A percentile compares a stretch with the other conserved stretches of the same genome.
phyloP scores from a whole-genome alignment of 2,888 invertebrate genomes.

The Drosophila prostipennis region DNA sequence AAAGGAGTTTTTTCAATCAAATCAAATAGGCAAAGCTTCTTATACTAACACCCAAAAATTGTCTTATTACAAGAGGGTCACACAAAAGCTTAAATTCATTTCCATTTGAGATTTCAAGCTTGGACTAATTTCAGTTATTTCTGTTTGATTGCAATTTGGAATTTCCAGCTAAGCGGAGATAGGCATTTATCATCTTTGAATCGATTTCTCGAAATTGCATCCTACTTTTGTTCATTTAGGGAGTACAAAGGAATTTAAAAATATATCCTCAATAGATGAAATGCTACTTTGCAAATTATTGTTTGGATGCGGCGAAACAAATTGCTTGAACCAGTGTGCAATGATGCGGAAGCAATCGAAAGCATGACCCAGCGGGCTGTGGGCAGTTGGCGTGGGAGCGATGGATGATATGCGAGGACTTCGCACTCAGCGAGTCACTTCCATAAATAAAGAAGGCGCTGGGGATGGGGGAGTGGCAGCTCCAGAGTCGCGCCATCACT shows the following conservation, averaged over 20 bases:
- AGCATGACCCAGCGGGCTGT: slow-evolving; percentile 49
- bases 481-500: slow-evolving; percentile 61
- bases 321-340: slow-evolving; percentile 45
- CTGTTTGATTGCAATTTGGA: neutral
- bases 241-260: neutral
- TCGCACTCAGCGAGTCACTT: slow-evolving; percentile 41
- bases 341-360: slow-evolving; percentile 53
- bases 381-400: slow-evolving; percentile 34
- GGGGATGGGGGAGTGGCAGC: slow-evolving; percentile 1
- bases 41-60: too few relatives aligned
- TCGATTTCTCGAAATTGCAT: neutral
- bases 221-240: neutral
- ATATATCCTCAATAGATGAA: neutral
- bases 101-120: neutral
- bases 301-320: slow-evolving; percentile 26
- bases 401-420: slow-evolving; percentile 44
- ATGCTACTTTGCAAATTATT: slow-evolving; percentile 26
- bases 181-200: neutral
- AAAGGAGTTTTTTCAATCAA: neutral
- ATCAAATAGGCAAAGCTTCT: neutral
- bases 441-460: slow-evolving; percentile 66
- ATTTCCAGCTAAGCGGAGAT: neutral
- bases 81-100: neutral
- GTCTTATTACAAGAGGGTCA: neutral
- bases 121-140: neutral